Base-by-base conservation (phyloP, 2,113 vertebrate genomes). In the Anarrhichthys ocellatus region DNA sequence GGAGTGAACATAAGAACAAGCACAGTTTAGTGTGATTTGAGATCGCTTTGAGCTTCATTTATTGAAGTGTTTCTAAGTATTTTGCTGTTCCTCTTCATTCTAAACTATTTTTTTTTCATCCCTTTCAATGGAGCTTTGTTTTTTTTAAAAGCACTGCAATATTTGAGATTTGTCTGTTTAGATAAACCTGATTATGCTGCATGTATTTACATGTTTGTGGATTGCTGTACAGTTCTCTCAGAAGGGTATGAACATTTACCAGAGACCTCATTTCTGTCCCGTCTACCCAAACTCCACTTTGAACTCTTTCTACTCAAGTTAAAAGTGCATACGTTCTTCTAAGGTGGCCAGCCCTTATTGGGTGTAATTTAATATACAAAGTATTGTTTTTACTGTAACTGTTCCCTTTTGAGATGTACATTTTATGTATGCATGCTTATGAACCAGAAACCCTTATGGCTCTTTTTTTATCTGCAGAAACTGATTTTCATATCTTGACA, bases 111-210 rank as follows among this genome's bases (percentile, higher is more conserved):
- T 15, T 50, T 24, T 24, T 6, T 32, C 6, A 1, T 64, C 14
- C 14, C 24, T 22, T 32, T 29, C 2, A 34, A 3, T 27, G 9
- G n/a, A 10, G 11, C 17, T 56, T 9, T 65, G 18, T 4, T 34
- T 36, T 15, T 77, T 9, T 50, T 13, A 22, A 56, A 58, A 70
- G 22, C 24, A 17, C 32, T 59, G 46, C 17, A 65, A 20, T 59
- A 9, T 46, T 54, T 50, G 6, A 75, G 5, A 75, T 44, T 24
- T 67, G 6, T 68, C 4, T 34, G 0, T 76, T 52, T 64, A 56
- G 70, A 65, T 65, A 0, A 70, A 76, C 17, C 29, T 40, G 36
- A 32, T 73, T 58, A 38, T 40, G 61, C 14, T 64, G 72, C 72
- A 59, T 68, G 5, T 73, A 27, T 64, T 20, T 34, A 52, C 24